Base-by-base conservation (phyloP, 2,888 invertebrate genomes). In the Drosophila macrospina region DNA sequence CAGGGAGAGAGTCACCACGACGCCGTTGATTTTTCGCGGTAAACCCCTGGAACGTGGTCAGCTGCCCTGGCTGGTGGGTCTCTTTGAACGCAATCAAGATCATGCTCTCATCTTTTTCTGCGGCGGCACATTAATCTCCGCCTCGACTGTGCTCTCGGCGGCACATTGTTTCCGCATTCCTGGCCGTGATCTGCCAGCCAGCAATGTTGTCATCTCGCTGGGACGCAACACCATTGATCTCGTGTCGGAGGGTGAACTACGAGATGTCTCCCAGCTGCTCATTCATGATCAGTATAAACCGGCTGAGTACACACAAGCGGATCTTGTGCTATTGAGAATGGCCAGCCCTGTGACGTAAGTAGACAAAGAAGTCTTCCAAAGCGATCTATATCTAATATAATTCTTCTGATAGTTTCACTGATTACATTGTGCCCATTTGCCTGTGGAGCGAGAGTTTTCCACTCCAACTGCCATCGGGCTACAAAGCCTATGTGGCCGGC, bases 11-110 rank as follows among this genome's bases (percentile, higher is more conserved):
- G 50, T 61, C 5, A 41, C 56, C 4, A 69, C 68, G 2, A 81
- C 83, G 1, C 87, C 91, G 0, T 71, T 89, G 1, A 75, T 90
- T 15, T 76, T 77, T 30, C 74, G 78, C 0, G 90, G 90, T 2
- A 74, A 52, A 10, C 59, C 62, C 0, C 24, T 90, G 26, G 57
- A 70, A 8, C 91, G 92, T 1, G 94, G 94, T 0, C 93, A 94
- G 48, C 93, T 94, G 93, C 95, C 95, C 0, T 95, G 95, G 95
- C 81, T 95, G 44, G 94, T 93, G 0, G 95, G 95, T 0, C 92
- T 95, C 20, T 95, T 94, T 73, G 90, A 93, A 55, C 48, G 78
- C 0, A 91, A 92, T 4, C 37, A 90, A 20, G 61, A 72, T 3
- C 92, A 91, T 5, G 71, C 77, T 1, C 80, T 93, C 3, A 86